phyloP scores from a whole-genome alignment of 2,888 invertebrate species.

The Pycnomerus fuliginosus region DNA sequence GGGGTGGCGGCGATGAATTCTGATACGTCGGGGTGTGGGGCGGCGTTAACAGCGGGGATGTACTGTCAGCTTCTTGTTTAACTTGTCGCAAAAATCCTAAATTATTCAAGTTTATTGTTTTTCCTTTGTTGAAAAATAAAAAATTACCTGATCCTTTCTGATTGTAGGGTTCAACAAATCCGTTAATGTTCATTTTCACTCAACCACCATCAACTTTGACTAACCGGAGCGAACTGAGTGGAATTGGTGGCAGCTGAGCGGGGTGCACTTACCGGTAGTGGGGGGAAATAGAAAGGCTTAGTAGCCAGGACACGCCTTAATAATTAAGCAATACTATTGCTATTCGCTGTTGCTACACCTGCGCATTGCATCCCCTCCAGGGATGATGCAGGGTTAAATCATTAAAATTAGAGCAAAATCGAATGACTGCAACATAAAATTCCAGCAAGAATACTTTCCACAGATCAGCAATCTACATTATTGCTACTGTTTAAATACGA shows the following conservation, averaged over 20 bases:
- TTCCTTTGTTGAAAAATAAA: too few relatives aligned
- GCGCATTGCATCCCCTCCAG: constrained; percentile 9
- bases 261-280: constrained; percentile 19
- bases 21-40: constrained; percentile 70
- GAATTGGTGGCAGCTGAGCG: constrained; percentile 3
- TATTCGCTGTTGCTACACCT: constrained; percentile 38
- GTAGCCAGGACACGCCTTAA: constrained; percentile 48
- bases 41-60: constrained; percentile 64
- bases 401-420: too few relatives aligned
- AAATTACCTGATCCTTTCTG: too few relatives aligned
- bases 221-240: constrained; percentile 16
- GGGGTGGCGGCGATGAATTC: constrained; percentile 33
- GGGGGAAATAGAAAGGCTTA: constrained; percentile 32
- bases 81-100: constrained; percentile 34
- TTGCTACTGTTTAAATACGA: constrained; percentile 32
- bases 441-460: too few relatives aligned
- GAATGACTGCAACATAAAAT: too few relatives aligned
- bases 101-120: too few relatives aligned
- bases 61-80: constrained; percentile 51
- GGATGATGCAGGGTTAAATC: background rate
- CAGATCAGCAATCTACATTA: constrained; percentile 22
- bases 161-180: constrained; percentile 26
- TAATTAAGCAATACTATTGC: constrained; percentile 25
- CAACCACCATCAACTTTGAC: constrained; percentile 22
- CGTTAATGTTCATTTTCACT: constrained; percentile 10